phyloP scores from a whole-genome alignment of 2,797 vertebrate genomes.

The Artibeus lituratus region DNA sequence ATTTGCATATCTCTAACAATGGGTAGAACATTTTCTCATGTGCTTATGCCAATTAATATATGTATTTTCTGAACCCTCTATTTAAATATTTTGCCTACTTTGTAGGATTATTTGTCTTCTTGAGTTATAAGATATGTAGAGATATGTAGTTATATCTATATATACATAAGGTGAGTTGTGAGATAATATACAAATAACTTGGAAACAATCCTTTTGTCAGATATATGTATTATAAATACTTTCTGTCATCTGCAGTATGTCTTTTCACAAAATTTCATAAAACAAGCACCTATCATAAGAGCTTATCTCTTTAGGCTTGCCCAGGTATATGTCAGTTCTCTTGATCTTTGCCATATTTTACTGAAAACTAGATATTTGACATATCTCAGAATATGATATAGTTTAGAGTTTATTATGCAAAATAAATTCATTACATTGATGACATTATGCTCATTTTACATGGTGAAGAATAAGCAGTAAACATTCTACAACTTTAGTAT shows the following conservation, averaged over 20 bases:
- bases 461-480: not conserved
- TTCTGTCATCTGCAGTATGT: not conserved
- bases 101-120: not conserved
- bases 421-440: not conserved
- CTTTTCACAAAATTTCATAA: not conserved
- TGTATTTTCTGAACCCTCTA: not conserved
- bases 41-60: not conserved
- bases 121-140: not conserved
- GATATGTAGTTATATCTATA: not conserved
- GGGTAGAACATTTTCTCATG: not conserved
- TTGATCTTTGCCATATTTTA: not conserved
- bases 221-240: not conserved
- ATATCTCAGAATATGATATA: not conserved
- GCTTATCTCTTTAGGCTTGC: not conserved
- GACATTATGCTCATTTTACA: not conserved
- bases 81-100: not conserved
- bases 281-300: not conserved
- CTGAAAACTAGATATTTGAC: not conserved
- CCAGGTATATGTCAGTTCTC: not conserved
- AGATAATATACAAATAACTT: not conserved
- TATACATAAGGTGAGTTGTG: not conserved
- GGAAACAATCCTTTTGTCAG: not conserved
- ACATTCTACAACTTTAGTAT: not conserved
- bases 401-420: not conserved
- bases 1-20: not conserved